Conservation (phyloP, 2,888 invertebrate genomes). For the Lordiphosa andalusiaca region DNA sequence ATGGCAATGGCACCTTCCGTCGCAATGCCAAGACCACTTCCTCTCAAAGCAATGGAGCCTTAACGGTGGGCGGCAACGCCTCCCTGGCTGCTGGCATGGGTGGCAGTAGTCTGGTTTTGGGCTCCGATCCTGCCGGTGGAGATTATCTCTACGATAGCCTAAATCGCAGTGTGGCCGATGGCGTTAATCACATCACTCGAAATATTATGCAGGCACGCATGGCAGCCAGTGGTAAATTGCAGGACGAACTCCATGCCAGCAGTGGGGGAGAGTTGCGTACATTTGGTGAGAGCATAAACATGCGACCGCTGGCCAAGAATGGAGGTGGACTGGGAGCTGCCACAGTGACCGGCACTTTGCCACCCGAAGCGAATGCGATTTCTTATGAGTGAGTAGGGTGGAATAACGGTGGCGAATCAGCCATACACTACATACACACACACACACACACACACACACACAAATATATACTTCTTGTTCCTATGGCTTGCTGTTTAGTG, state of each 20-base stretch:
- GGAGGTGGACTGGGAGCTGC: constrained; percentile 49
- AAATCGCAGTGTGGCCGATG: constrained; percentile 77
- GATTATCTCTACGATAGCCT: constrained; percentile 74
- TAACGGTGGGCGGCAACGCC: constrained; percentile 47
- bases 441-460: too few species aligned
- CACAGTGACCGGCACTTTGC: constrained; percentile 51
- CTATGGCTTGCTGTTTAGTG: constrained; percentile 72
- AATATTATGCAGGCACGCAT: constrained; percentile 77
- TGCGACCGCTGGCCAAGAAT: constrained; percentile 80
- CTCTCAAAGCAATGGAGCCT: constrained; percentile 66
- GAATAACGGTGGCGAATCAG: neutral
- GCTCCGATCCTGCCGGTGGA: constrained; percentile 41
- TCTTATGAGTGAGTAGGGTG: constrained; percentile 77
- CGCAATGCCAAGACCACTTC: constrained; percentile 70
- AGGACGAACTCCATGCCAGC: constrained; percentile 56
- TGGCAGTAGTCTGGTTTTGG: constrained; percentile 59
- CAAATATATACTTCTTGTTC: constrained; percentile 53
- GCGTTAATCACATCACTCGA: constrained; percentile 79
- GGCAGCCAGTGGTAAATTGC: constrained; percentile 60
- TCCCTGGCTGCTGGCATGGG: constrained; percentile 55
- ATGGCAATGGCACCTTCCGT: constrained; percentile 81
- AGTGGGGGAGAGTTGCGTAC: constrained; percentile 75
- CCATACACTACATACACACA: too few species aligned
- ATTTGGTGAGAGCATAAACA: constrained; percentile 87
- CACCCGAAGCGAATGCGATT: constrained; percentile 64